Evolutionary conservation across 2,113 vertebrate species (phyloP), one percentile per base, ranked within the genome.

Genomic region (Nycticorax nycticorax): DNA sequence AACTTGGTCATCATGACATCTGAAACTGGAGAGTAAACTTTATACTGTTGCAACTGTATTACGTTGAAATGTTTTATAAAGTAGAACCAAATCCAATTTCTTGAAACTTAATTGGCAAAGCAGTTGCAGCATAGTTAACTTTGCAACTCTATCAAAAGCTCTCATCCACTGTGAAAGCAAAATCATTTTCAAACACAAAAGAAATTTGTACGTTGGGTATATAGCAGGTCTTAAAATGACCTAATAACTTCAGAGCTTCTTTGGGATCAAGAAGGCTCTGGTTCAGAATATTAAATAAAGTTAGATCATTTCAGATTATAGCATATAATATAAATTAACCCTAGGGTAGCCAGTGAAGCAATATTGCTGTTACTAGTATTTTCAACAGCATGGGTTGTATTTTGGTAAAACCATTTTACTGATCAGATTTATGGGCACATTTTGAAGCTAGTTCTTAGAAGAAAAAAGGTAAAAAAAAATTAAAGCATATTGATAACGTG

Each of bases 21-120:
- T 53, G 56, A 73, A 85, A 88, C 11, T 64, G 20, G 8, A 57
- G 23, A 83, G 77, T 9, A 69, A 68, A 47, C 16, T 68, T 84
- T 13, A 26, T 23, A 48, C 26, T 39, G 9, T 16, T 60, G 52
- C 22, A 67, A 69, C 12, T 55, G 21, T 17, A 52, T 73, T 69
- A 59, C 5, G 2, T 22, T 32, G 47, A 88, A 76, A 9, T 9
- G 4, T 68, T 59, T 75, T 47, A 43, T 41, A 73, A 86, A 86
- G 16, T 3, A 69, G 27, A 92, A 45, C 8, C 8, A 60, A 60
- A 64, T 67, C 10, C 4, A 60, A 23, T 66, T 56, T 64, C 74
- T 78, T 59, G 23, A 93, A 93, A 78, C 8, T 33, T 90, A 50
- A 68, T 26, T 82, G 74, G 67, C 56, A 96, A 78, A 77, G 30